A percentile compares a stretch with the other conserved stretches of the same genome.
These are phyloP conservation scores for Torymus aiolomorphi DNA, from an alignment of 2,888 invertebrate genomes.

Conservation along the genomic window DNA sequence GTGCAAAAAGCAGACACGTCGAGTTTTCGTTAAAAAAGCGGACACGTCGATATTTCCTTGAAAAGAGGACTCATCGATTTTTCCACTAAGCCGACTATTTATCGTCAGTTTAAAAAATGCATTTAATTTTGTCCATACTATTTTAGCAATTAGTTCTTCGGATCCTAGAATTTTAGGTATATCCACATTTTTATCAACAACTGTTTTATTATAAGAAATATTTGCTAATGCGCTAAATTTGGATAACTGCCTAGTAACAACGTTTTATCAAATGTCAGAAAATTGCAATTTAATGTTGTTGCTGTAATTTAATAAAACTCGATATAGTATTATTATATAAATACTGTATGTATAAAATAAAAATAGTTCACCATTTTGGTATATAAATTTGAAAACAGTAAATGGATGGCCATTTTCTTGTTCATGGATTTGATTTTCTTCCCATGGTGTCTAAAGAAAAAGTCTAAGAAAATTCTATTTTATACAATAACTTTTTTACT, in stretches of 20 bases:
- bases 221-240: not conserved
- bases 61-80: no score
- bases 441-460: not conserved
- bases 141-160: not conserved
- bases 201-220: not conserved
- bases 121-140: conserved; percentile 1
- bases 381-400: no score
- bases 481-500: no score
- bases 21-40: no score
- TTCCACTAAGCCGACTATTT: no score
- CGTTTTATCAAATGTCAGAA: not conserved
- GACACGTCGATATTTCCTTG: no score
- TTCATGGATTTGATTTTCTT: not conserved
- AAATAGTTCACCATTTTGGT: no score
- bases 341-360: no score
- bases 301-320: not conserved
- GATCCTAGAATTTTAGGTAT: not conserved
- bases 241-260: not conserved
- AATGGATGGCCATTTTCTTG: not conserved
- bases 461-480: no score
- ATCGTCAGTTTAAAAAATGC: not conserved
- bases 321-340: no score
- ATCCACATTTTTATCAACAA: no score
- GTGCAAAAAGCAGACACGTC: no score
- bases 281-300: not conserved